Conservation (phyloP, 2,888 invertebrate genomes). For the Pterobdella sp. region DNA sequence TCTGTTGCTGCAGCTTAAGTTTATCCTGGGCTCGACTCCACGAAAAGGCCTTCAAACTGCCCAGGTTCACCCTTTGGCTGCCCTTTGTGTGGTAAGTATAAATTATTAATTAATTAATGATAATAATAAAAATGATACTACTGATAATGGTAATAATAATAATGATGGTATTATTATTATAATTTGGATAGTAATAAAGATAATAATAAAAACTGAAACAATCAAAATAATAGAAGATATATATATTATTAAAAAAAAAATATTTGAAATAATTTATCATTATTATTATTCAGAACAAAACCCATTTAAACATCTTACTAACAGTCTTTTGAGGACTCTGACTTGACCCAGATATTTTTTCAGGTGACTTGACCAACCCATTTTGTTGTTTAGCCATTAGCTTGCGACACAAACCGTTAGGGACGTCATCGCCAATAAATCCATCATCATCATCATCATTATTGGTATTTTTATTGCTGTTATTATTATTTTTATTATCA, state of each 20-base stretch:
- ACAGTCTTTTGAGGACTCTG: neutral
- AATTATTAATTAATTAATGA: neutral
- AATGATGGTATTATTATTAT: neutral
- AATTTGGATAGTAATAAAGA: neutral
- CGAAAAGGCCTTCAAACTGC: slow-evolving; percentile 12
- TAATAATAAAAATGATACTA: neutral
- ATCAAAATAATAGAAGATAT: neutral
- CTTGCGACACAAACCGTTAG: slow-evolving; percentile 13
- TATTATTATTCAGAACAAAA: slow-evolving; percentile 8
- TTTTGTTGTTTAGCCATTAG: neutral
- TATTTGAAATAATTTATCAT: too few species aligned
- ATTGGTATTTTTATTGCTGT: too few species aligned
- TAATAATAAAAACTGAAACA: too few species aligned
- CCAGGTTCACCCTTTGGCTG: neutral
- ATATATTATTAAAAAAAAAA: neutral
- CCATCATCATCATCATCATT: slow-evolving; percentile 23
- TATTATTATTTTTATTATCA: too few species aligned
- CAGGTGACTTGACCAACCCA: neutral
- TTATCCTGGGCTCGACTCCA: neutral
- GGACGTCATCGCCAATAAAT: slow-evolving; percentile 11
- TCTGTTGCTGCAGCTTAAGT: neutral
- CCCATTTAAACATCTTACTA: neutral
- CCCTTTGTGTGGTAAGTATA: neutral
- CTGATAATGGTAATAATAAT: neutral
- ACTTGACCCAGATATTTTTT: neutral